Evolutionary conservation across 2,113 vertebrate species (phyloP), one percentile per base, ranked within the genome.

Genomic region (Formicarius rufipectus): DNA sequence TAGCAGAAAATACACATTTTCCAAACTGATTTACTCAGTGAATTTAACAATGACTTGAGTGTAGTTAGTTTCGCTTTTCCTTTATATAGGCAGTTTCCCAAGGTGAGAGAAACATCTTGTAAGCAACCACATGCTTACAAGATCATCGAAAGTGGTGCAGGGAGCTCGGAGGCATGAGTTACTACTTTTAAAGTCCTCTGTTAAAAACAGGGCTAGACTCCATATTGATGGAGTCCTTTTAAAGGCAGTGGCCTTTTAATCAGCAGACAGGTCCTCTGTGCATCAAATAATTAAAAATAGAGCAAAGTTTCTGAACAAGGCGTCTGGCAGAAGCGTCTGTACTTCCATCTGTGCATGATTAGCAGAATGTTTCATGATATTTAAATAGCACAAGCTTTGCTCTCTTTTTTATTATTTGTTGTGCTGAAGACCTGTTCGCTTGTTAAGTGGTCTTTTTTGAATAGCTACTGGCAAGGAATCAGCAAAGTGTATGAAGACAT

Each of bases 261-360:
- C 97, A 95, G 93, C 97, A 97, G 98, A 97, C 93, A 84, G 96
- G 97, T 97, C 97, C 95, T 98, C 94, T 96, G 96, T 97, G 89
- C 96, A 96, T 97, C 96, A 98, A 98, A 97, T 97, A 95, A 98
- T 98, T 97, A 98, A 98, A 98, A 98, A 98, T 98, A 98, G 97
- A 98, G 97, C 93, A 97, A 98, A 97, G 95, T 98, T 98, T 98
- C 88, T 97, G 97, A 98, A 97, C 97, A 97, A 97, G 96, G 95
- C 94, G 81, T 96, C 97, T 98, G 97, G 97, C 97, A 98, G 94
- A 95, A 96, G 96, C 95, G 96, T 96, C 96, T 96, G 89, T 97
- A 95, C 96, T 98, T 97, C 97, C 97, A 98, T 97, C 97, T 98
- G 97, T 97, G 97, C 95, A 31, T 97, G 96, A 97, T 98, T 98